Percentiles rank a stretch among this genome's conserved stretches.
phyloP scores from a whole-genome alignment of 1,140 invertebrate genomes.

The Fopius arisanus region DNA sequence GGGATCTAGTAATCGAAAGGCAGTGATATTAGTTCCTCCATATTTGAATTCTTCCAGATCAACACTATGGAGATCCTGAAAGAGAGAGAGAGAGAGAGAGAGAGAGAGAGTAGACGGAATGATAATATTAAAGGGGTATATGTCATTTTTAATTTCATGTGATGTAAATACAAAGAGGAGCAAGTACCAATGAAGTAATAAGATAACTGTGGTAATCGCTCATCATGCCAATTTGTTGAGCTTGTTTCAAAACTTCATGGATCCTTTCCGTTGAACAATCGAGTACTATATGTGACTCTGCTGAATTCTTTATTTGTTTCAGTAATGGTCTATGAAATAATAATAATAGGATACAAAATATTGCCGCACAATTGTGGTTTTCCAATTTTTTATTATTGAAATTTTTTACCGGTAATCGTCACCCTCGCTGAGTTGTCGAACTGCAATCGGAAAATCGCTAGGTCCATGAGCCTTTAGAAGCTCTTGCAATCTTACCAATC shows the following conservation, averaged over 20 bases:
- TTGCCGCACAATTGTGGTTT: background rate
- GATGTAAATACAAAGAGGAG: no score
- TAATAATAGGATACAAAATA: constrained; percentile 5
- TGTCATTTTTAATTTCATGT: no score
- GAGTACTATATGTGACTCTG: constrained; percentile 89
- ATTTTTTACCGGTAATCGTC: constrained; percentile 78
- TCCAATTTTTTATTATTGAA: background rate
- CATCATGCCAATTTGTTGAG: constrained; percentile 95
- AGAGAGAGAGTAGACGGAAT: no score
- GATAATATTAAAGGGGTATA: no score
- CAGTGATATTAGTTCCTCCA: constrained; percentile 92
- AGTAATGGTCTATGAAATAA: constrained; percentile 77
- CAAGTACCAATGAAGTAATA: constrained; percentile 87
- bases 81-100: no score
- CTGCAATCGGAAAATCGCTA: constrained; percentile 81
- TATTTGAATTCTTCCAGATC: constrained; percentile 94
- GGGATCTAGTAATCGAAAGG: constrained; percentile 84
- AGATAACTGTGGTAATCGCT: constrained; percentile 92
- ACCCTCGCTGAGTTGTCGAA: constrained; percentile 81
- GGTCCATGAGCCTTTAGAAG: constrained; percentile 89
- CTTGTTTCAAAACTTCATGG: constrained; percentile 86
- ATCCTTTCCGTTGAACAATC: constrained; percentile 89
- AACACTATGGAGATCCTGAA: constrained; percentile 86
- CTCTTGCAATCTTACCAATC: constrained; percentile 89
- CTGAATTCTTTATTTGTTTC: constrained; percentile 90